Evolutionary conservation across 2,888 invertebrate species (phyloP), one percentile per base, ranked within the genome.

Genomic region (Lepidonotus clava): DNA sequence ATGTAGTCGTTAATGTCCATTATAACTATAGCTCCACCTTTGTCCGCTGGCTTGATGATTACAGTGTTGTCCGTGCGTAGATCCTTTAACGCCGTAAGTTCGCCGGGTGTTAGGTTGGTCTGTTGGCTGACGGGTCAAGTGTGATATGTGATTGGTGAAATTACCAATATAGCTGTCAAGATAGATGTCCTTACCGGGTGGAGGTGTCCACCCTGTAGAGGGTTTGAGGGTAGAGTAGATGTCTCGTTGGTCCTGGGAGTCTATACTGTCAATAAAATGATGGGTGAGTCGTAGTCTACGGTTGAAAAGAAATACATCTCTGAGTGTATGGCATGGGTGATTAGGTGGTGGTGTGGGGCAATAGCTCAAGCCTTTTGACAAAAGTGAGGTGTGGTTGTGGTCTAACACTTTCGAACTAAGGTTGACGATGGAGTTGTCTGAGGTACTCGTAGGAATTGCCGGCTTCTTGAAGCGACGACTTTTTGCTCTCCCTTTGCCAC

Each of bases 21-120:
- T 6, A 76, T 4, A 5, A 76, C 76, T 40, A 76, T 34, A 11
- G 76, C 76, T n/a, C 76, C 76, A 34, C 76, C 76, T 76, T 76
- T 76, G 76, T 76, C 76, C 14, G 76, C 76, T 2, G 32, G 8
- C 76, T 34, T 34, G 8, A 76, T 76, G 6, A 76, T 76, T 5
- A 76, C 1, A 24, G 34, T 34, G 32, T 14, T 1, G 38, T 76
- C n/a, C 1, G 21, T 1, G 18, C 76, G 14, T n/a, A 76, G 36
- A 14, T 4, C 4, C 21, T 40, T 36, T 8, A 76, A 21, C 1
- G 76, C 38, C 4, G 1, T 18, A 1, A n/a, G 11, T 34, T 76
- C 76, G 14, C 38, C 76, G 8, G 38, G 6, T 1, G 38, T 2
- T 1, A 76, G 21, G 76, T 76, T 76, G 34, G 38, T 1, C 38